Evolutionary conservation across 2,797 vertebrate genomes (phyloP).

Genomic region (Scolopax bukidnonensis): DNA sequence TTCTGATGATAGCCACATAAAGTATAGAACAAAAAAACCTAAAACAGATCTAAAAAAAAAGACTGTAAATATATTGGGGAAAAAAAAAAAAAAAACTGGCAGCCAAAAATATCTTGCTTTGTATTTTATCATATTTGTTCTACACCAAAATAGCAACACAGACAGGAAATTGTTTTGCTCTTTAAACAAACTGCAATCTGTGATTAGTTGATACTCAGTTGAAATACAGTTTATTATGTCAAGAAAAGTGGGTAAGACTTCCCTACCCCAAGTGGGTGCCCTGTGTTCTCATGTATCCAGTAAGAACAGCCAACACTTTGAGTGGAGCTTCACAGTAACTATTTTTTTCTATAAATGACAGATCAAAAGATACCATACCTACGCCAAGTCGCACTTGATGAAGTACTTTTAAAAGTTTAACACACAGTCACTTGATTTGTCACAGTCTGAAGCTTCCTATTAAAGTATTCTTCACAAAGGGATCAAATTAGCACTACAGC

Average conservation of each 20-base stretch:
- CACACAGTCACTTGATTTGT: background rate
- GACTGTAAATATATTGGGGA: background rate
- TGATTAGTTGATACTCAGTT: background rate
- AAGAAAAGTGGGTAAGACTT: background rate
- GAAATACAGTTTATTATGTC: background rate
- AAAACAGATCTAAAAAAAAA: background rate
- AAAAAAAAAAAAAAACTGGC: fast-evolving
- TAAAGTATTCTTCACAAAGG: slow-evolving; percentile 6
- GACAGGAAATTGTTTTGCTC: background rate
- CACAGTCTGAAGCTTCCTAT: background rate
- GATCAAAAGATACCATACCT: background rate
- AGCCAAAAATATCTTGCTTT: background rate
- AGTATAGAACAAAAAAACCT: background rate
- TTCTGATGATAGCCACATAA: background rate
- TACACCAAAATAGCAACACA: background rate
- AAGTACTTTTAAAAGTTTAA: background rate
- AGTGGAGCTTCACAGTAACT: background rate
- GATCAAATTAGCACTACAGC: background rate
- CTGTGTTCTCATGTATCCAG: background rate
- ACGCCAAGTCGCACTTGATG: background rate
- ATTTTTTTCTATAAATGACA: background rate
- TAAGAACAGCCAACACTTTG: background rate
- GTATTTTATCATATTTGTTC: background rate
- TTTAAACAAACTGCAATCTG: background rate
- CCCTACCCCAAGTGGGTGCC: background rate